A percentile compares a stretch with the other conserved stretches of the same genome.
Conservation (phyloP, 2,113 vertebrate species). For the Urocynchramus pylzowi region DNA sequence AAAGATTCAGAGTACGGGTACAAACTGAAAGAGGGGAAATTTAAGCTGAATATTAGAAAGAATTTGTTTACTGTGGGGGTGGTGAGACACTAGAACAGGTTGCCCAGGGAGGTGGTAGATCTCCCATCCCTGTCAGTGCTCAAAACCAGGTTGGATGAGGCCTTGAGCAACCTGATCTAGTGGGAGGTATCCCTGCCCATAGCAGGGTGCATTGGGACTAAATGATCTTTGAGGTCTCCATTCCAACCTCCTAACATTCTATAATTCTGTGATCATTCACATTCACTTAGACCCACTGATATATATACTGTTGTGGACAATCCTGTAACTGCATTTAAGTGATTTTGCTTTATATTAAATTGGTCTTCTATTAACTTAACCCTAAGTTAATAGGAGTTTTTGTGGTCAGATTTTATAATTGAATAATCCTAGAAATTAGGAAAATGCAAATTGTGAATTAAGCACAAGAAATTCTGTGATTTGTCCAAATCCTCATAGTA, state of each 20-base stretch:
- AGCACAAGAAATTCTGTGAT: not conserved
- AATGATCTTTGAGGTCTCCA: too few species aligned
- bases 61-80: not conserved
- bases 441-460: not conserved
- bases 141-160: not conserved
- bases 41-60: not conserved
- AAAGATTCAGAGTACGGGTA: not conserved
- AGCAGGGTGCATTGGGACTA: not conserved
- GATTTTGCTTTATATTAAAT: not conserved
- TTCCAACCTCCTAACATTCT: not conserved
- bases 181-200: not conserved
- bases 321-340: not conserved
- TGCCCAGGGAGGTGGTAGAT: fast-evolving
- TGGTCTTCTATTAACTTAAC: not conserved
- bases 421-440: not conserved
- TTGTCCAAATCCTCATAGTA: not conserved
- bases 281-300: not conserved
- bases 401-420: not conserved
- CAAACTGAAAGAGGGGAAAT: not conserved
- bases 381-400: too few species aligned
- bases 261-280: not conserved
- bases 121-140: not conserved
- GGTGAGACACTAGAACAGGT: not conserved
- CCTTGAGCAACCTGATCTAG: not conserved
- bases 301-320: not conserved